phyloP scores from a whole-genome alignment of 2,113 vertebrate genomes.

The Sigmodon hispidus region DNA sequence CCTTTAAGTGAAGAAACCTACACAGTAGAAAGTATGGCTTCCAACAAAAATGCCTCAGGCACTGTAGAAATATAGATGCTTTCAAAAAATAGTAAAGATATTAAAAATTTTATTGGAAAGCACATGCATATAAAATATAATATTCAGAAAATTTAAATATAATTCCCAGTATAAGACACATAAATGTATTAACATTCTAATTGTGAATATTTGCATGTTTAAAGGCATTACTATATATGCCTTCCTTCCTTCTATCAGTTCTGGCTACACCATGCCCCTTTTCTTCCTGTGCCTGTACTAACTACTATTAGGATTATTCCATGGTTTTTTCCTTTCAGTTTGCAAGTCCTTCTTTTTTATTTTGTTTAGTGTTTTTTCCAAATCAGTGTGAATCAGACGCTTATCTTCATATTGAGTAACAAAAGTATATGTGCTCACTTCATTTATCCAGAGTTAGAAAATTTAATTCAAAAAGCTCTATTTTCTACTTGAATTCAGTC shows the following conservation, averaged over 20 bases:
- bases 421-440: background rate
- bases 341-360: background rate
- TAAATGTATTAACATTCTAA: background rate
- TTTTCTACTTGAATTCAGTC: background rate
- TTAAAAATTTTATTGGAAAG: background rate
- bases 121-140: background rate
- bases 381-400: background rate
- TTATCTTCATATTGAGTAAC: background rate
- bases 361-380: background rate
- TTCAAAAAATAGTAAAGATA: constrained; percentile 16
- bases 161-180: background rate
- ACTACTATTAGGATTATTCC: background rate
- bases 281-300: background rate
- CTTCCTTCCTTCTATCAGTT: background rate
- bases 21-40: background rate
- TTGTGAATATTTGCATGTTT: background rate
- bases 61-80: background rate
- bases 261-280: background rate
- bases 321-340: background rate
- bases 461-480: background rate
- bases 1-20: background rate
- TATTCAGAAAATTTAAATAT: background rate
- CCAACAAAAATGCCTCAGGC: background rate
- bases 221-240: background rate
- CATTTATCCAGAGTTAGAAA: background rate